A percentile compares a stretch with the other conserved stretches of the same genome.
Conservation (phyloP, 2,113 vertebrate species). For the Emydura subglobosa region DNA sequence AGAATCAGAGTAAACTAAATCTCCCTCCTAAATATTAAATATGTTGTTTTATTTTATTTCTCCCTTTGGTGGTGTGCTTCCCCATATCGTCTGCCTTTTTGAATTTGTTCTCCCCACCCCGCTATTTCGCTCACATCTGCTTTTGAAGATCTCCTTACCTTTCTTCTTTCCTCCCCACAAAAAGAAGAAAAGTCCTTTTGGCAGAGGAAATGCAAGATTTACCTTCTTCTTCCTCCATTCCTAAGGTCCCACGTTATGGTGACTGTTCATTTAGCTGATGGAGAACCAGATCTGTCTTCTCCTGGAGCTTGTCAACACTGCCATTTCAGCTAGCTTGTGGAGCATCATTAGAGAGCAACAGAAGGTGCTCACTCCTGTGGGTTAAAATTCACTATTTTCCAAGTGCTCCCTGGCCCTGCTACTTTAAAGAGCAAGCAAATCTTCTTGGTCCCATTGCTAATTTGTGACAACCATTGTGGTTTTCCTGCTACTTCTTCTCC, state of each 20-base stretch:
- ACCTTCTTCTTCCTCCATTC: background rate
- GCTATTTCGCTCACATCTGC: background rate
- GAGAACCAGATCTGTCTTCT: background rate
- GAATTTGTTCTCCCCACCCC: background rate
- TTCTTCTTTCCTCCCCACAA: background rate
- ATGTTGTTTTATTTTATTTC: background rate
- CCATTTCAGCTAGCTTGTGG: background rate
- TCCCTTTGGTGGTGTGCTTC: background rate
- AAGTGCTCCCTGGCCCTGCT: background rate
- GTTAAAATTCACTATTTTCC: background rate
- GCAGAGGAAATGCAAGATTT: background rate
- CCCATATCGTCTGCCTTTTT: background rate
- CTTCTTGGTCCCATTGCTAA: background rate
- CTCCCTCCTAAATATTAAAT: background rate
- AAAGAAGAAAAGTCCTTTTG: background rate
- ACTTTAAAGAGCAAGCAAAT: background rate
- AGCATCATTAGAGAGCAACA: background rate
- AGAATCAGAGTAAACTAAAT: background rate
- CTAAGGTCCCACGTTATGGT: background rate
- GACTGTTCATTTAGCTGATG: background rate
- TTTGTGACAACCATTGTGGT: background rate
- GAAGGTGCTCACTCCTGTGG: background rate
- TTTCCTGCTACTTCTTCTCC: conserved; percentile 25
- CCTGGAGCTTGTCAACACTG: background rate
- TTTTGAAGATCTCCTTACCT: background rate